These are phyloP conservation scores for Cyprinodon variegatus DNA, from an alignment of 2,113 vertebrate genomes.

Conservation along the genomic window DNA sequence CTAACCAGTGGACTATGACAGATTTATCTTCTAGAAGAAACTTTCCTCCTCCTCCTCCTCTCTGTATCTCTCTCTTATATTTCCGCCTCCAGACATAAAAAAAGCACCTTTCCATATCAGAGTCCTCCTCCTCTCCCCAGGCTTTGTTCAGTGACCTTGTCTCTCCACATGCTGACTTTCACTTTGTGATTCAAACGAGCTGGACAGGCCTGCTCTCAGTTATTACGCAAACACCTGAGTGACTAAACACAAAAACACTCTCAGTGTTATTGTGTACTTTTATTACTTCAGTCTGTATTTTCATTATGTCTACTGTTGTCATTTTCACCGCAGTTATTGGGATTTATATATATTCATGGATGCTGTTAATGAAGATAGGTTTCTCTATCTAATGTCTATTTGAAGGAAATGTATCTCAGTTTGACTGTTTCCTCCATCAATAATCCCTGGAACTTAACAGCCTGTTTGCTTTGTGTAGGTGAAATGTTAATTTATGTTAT, in stretches of 20 bases:
- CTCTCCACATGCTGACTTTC: conserved; percentile 19
- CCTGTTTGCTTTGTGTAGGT: no score
- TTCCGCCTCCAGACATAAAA: background rate
- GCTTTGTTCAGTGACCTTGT: conserved; percentile 31
- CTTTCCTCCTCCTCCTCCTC: background rate
- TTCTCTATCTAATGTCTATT: no score
- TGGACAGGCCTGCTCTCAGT: conserved; percentile 5
- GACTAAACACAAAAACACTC: conserved; percentile 2
- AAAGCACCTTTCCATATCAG: background rate
- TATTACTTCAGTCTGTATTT: no score
- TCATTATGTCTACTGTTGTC: no score
- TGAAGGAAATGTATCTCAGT: no score
- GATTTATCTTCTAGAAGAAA: background rate
- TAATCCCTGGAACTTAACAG: no score
- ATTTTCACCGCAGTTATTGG: no score
- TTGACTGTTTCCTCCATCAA: no score
- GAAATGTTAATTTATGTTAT: no score
- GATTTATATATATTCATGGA: no score
- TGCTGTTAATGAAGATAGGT: no score
- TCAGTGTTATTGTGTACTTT: background rate
- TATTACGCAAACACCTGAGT: conserved; percentile 36
- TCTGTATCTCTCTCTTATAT: background rate
- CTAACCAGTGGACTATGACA: no score
- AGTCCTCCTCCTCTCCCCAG: background rate
- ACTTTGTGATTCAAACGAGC: conserved; percentile 42